These are phyloP conservation scores for Callaeas wilsoni DNA, from an alignment of 2,113 vertebrate genomes.

Conservation along the genomic window DNA sequence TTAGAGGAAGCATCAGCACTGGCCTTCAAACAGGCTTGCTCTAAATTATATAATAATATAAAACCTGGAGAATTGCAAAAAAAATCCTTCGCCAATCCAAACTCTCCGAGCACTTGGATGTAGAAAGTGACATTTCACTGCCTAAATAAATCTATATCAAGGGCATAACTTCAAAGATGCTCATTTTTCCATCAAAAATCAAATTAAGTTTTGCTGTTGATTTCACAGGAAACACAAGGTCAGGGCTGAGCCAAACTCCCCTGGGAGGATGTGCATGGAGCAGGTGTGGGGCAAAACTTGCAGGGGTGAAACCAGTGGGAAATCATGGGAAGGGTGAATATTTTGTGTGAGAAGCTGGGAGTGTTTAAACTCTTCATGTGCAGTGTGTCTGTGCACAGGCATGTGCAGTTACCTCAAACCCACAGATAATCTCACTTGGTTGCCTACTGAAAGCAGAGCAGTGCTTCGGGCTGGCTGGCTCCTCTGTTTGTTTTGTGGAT, in stretches of 20 bases:
- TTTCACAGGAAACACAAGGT: not conserved
- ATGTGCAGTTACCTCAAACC: not conserved
- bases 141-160: slow-evolving; percentile 2
- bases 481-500: not conserved
- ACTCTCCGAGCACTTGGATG: not conserved
- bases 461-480: not conserved
- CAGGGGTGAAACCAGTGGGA: not conserved
- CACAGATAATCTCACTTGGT: not conserved
- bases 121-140: not conserved
- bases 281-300: not conserved
- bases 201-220: not conserved
- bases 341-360: not conserved
- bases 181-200: slow-evolving; percentile 29
- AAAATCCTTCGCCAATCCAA: not conserved
- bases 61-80: not conserved
- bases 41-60: not conserved
- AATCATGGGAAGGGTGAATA: not conserved
- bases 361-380: not conserved
- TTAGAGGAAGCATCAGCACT: not conserved
- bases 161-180: not conserved
- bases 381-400: not conserved
- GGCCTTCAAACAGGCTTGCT: not conserved
- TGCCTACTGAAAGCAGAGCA: not conserved
- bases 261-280: not conserved
- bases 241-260: not conserved